Evolutionary conservation across 2,888 invertebrate genomes (phyloP), one percentile per base, ranked within the genome.

Genomic region (Chirona hameri): DNA sequence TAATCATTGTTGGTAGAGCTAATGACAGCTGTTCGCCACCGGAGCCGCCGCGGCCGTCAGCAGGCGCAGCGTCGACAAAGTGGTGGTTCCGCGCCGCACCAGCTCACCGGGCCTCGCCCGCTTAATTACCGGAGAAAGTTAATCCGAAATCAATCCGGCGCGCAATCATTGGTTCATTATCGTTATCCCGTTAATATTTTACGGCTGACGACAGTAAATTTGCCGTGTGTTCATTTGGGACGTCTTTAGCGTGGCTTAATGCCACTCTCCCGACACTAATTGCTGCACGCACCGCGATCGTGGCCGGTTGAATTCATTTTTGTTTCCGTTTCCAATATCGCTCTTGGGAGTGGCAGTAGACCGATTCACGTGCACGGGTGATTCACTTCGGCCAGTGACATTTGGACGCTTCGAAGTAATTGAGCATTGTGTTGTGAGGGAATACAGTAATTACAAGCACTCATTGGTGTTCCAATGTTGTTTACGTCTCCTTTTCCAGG

Each of bases 151-250:
- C 76, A 76, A 76, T 76, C 21, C 76, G 24, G 69, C 3, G 18
- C 24, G n/a, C 79, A 79, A 52, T 79, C 48, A 79, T 52, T 52
- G 79, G 48, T 79, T 79, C 52, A 52, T 52, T 79, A 79, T 79
- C 79, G 52, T 79, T 79, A 79, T 79, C 10, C 27, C n/a, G 24
- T 52, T 79, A 27, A 79, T 79, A 79, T n/a, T 79, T 52, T 79
- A 79, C 27, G 27, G 27, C 52, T 15, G 12, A n/a, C 18, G 24
- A 21, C 39, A 21, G 76, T 52, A 79, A 79, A 21, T 79, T 79
- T 52, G 14, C 39, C 9, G 14, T 0, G 76, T 7, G 21, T 39
- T 39, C 76, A 76, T 76, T 76, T 39, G 18, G 27, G 39, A 39
- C 24, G 76, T 76, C 76, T 76, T 76, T 31, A 31, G 14, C 76